Percentiles rank a stretch among this genome's conserved stretches.
Conservation (phyloP, 2,797 vertebrate genomes). For the Darevskia mixta region DNA sequence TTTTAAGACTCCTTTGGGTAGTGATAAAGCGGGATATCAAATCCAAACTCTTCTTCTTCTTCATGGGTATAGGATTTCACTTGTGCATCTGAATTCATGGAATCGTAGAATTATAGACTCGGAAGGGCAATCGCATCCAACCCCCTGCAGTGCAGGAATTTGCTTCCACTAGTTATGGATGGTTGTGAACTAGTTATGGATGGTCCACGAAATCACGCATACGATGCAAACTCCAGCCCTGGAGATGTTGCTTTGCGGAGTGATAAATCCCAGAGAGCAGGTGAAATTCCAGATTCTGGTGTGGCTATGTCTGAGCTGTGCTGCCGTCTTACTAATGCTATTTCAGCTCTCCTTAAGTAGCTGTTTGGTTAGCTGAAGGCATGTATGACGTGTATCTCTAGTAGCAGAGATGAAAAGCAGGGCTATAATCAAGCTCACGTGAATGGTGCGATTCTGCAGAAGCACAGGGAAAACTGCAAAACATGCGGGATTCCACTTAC, state of each 20-base stretch:
- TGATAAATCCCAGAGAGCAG: background rate
- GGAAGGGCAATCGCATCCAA: no score
- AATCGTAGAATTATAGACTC: no score
- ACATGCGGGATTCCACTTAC: background rate
- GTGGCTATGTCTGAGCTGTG: background rate
- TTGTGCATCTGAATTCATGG: background rate
- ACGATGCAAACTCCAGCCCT: background rate
- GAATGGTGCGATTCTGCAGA: background rate
- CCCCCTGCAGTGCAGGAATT: background rate
- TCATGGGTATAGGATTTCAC: background rate
- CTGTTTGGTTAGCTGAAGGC: background rate
- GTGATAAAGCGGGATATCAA: no score
- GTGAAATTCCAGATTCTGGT: background rate
- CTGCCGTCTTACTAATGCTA: background rate
- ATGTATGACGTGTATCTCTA: background rate
- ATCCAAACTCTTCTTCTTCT: no score
- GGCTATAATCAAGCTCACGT: background rate
- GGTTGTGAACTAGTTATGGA: background rate
- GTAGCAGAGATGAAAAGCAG: background rate
- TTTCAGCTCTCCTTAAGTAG: conserved; percentile 2
- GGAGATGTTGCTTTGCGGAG: background rate
- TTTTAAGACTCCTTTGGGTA: no score
- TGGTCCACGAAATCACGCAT: background rate
- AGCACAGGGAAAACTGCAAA: background rate
- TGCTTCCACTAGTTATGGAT: background rate